Evolutionary conservation across 1,140 invertebrate species (phyloP).

Genomic region (Drosophila persimilis): DNA sequence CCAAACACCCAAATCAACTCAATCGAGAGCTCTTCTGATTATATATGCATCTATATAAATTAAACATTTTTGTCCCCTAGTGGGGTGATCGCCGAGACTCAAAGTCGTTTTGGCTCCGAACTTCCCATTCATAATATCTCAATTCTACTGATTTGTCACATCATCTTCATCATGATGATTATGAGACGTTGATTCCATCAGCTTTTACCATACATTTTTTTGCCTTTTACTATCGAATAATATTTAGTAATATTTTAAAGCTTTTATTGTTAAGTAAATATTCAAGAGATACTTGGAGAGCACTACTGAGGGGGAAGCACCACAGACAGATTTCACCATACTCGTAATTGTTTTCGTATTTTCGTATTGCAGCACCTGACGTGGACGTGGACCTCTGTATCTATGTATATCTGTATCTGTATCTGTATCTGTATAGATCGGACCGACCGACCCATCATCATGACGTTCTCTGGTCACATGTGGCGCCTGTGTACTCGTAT

Average conservation of each 20-base stretch:
- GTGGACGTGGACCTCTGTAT: too few relatives aligned
- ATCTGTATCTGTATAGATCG: background rate
- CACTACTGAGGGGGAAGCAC: slow-evolving; percentile 17
- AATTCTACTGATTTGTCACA: slow-evolving; percentile 37
- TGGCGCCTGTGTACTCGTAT: slow-evolving; percentile 39
- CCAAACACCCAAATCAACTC: slow-evolving; percentile 12
- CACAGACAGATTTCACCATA: background rate
- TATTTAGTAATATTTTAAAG: slow-evolving; percentile 11
- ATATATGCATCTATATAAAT: too few relatives aligned
- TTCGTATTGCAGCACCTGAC: too few relatives aligned
- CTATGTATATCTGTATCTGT: background rate
- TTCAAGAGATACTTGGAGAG: background rate
- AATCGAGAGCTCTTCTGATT: background rate
- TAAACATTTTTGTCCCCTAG: too few relatives aligned
- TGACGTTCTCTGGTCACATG: slow-evolving; percentile 32
- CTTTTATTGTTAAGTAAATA: slow-evolving; percentile 40
- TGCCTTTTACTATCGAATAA: background rate
- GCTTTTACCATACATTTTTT: slow-evolving; percentile 13
- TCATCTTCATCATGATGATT: background rate
- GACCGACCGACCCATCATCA: slow-evolving; percentile 10
- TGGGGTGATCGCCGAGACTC: background rate
- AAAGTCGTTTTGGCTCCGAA: too few relatives aligned
- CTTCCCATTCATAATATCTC: slow-evolving; percentile 47
- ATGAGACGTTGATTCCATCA: background rate
- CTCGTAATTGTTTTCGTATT: too few relatives aligned